These are phyloP conservation scores for Anseranas semipalmata DNA, from an alignment of 2,113 vertebrate genomes.

Conservation along the genomic window DNA sequence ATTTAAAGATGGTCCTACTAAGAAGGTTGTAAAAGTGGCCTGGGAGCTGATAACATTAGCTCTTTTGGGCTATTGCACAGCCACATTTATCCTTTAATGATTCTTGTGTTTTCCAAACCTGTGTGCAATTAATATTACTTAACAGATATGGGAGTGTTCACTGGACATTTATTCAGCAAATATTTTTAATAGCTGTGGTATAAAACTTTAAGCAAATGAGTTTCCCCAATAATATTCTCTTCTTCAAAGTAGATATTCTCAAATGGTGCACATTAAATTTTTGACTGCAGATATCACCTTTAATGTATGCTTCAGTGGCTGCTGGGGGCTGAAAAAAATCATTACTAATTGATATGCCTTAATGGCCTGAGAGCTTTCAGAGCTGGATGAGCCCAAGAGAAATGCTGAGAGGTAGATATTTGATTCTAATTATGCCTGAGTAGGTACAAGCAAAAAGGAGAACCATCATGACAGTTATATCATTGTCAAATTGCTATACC, in stretches of 20 bases:
- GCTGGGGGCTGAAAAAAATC: conserved; percentile 73
- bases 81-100: conserved; percentile 64
- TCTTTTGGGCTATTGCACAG: conserved; percentile 50
- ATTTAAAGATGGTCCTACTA: conserved; percentile 54
- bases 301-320: conserved; percentile 71
- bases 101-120: conserved; percentile 62
- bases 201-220: conserved; percentile 60
- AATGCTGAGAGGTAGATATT: conserved; percentile 75
- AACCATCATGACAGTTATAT: conserved; percentile 72
- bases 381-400: conserved; percentile 68
- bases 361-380: conserved; percentile 78
- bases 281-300: conserved; percentile 68
- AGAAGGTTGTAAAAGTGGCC: conserved; percentile 37
- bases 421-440: conserved; percentile 78
- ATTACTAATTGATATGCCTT: conserved; percentile 82
- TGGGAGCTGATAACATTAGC: conserved; percentile 55
- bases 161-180: conserved; percentile 52
- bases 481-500: conserved; percentile 69
- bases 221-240: conserved; percentile 53
- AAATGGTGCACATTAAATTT: conserved; percentile 63
- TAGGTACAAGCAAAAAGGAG: conserved; percentile 67
- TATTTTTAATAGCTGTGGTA: conserved; percentile 57
- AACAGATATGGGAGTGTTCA: conserved; percentile 25
- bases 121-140: conserved; percentile 65
- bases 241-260: conserved; percentile 62